These are phyloP conservation scores for Bothrops jararaca DNA, from an alignment of 2,113 vertebrate genomes.

Conservation along the genomic window DNA sequence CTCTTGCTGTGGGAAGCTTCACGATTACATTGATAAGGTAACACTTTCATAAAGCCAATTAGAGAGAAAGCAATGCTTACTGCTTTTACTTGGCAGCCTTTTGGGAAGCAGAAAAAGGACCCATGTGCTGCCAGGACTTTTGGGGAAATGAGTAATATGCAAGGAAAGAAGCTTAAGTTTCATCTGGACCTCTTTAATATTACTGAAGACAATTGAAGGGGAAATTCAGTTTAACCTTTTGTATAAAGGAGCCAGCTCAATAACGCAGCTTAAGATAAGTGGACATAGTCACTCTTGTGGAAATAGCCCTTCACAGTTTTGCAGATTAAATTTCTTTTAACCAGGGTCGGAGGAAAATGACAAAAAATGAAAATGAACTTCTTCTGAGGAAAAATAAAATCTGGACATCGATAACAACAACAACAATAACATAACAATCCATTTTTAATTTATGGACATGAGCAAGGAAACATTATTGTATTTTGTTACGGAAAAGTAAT, in stretches of 20 bases:
- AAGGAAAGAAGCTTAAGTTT: neutral
- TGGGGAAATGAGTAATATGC: neutral
- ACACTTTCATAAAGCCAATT: neutral
- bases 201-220: neutral
- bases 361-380: neutral
- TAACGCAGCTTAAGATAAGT: neutral
- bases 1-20: neutral
- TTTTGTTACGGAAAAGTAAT: neutral
- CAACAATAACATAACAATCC: neutral
- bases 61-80: neutral
- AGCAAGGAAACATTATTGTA: neutral
- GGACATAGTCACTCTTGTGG: neutral
- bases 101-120: neutral
- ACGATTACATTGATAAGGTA: neutral
- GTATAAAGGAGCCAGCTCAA: neutral
- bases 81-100: neutral
- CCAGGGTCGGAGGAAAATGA: neutral
- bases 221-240: neutral
- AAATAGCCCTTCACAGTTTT: neutral
- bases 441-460: neutral
- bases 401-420: neutral
- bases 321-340: neutral
- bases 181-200: neutral
- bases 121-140: neutral
- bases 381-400: neutral